Percentiles rank a stretch among this genome's conserved stretches.
Evolutionary conservation across 2,113 vertebrate species (phyloP).

Genomic region (Halcyon malimbica): DNA sequence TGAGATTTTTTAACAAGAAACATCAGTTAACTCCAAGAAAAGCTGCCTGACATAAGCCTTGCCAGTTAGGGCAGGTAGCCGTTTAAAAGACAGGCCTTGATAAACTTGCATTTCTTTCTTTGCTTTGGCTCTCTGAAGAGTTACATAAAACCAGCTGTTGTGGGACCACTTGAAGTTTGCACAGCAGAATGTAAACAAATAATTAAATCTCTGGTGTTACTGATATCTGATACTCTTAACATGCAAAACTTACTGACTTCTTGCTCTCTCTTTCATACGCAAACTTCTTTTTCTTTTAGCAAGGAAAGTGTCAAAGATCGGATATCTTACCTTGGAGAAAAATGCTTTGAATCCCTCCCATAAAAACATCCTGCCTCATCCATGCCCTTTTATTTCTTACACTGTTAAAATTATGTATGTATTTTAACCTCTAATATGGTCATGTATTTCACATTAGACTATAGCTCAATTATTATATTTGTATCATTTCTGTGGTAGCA

Average conservation of each 20-base stretch:
- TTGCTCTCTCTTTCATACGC: background rate
- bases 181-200: background rate
- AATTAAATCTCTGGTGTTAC: background rate
- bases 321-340: background rate
- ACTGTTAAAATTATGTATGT: background rate
- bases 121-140: background rate
- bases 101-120: background rate
- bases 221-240: background rate
- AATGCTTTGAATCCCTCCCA: background rate
- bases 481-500: background rate
- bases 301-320: background rate
- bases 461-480: background rate
- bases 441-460: background rate
- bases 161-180: background rate
- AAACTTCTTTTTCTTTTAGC: background rate
- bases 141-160: background rate
- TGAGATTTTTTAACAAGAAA: background rate
- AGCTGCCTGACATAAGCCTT: background rate
- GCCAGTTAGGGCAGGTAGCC: background rate
- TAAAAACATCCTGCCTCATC: background rate
- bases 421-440: background rate
- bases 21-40: background rate
- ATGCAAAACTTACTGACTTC: background rate
- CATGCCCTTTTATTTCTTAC: background rate
- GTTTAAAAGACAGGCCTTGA: background rate